phyloP scores from a whole-genome alignment of 2,113 vertebrate species.

The Forbesichthys agassizii region DNA sequence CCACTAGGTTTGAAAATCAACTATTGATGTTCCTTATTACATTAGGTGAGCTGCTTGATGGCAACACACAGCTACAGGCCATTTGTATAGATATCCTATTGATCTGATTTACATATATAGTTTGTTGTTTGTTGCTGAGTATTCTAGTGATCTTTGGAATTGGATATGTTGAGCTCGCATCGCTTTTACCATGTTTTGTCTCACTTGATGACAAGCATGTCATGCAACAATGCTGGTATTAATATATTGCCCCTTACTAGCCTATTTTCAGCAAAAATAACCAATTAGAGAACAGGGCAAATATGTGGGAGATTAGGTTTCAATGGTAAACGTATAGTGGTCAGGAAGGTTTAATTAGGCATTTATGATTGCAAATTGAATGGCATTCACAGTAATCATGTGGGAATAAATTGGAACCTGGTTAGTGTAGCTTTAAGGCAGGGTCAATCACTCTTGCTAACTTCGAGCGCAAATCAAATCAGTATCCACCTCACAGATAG shows the following conservation, averaged over 20 bases:
- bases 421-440: background rate
- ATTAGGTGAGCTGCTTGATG: conserved; percentile 74
- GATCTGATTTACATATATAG: conserved; percentile 79
- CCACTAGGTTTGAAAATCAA: conserved; percentile 78
- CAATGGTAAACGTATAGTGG: background rate
- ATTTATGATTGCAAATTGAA: background rate
- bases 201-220: background rate
- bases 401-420: background rate
- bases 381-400: background rate
- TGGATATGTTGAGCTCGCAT: conserved; percentile 64
- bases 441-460: too few species aligned
- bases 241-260: too few species aligned
- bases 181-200: conserved; percentile 29
- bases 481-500: too few species aligned
- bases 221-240: too few species aligned
- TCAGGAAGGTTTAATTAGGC: background rate
- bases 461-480: too few species aligned
- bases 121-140: conserved; percentile 71
- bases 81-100: conserved; percentile 78
- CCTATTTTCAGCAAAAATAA: too few species aligned
- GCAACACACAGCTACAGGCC: conserved; percentile 74
- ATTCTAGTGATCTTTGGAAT: conserved; percentile 56
- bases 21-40: conserved; percentile 79
- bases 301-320: background rate
- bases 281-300: background rate